Percentiles rank a stretch among this genome's conserved stretches.
Evolutionary conservation across 1,140 invertebrate species (phyloP).

Genomic region (Eufriesea mexicana): DNA sequence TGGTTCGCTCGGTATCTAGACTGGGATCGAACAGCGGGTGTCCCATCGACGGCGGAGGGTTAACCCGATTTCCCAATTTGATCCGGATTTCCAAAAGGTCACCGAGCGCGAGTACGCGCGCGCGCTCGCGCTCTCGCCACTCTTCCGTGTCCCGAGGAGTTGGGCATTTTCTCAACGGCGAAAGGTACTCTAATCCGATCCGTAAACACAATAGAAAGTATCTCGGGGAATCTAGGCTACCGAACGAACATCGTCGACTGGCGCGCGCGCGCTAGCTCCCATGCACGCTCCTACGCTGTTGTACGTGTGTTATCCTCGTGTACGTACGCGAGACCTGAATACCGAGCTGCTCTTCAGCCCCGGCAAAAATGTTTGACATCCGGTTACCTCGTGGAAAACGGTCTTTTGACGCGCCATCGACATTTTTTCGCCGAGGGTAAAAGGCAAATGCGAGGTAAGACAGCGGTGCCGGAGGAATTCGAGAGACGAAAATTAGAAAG

Average conservation of each 20-base stretch:
- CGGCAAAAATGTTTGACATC: constrained; percentile 46
- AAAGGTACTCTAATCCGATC: constrained; percentile 75
- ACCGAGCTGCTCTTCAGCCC: constrained; percentile 46
- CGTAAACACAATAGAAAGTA: constrained; percentile 79
- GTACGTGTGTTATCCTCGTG: not conserved
- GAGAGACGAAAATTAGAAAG: not conserved
- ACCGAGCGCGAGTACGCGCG: not conserved
- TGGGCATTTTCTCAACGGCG: constrained; percentile 57
- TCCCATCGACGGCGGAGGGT: not conserved
- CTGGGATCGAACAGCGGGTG: not conserved
- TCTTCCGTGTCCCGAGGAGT: constrained; percentile 15
- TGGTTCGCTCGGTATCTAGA: not conserved
- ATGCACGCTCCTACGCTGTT: not conserved
- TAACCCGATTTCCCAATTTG: constrained; percentile 38
- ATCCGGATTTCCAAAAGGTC: constrained; percentile 42
- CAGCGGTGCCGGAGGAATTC: not conserved
- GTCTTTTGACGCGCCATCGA: constrained; percentile 26
- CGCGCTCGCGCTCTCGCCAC: not conserved
- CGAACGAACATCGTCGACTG: constrained; percentile 43
- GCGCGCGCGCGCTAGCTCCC: constrained; percentile 6
- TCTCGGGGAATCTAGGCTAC: constrained; percentile 74
- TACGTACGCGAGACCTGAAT: constrained; percentile 69
- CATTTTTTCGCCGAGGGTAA: constrained; percentile 9
- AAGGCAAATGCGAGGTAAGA: not conserved
- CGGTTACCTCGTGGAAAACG: constrained; percentile 29